Evolutionary conservation across 1,140 invertebrate genomes (phyloP).

Genomic region (Diachasma alloeum): DNA sequence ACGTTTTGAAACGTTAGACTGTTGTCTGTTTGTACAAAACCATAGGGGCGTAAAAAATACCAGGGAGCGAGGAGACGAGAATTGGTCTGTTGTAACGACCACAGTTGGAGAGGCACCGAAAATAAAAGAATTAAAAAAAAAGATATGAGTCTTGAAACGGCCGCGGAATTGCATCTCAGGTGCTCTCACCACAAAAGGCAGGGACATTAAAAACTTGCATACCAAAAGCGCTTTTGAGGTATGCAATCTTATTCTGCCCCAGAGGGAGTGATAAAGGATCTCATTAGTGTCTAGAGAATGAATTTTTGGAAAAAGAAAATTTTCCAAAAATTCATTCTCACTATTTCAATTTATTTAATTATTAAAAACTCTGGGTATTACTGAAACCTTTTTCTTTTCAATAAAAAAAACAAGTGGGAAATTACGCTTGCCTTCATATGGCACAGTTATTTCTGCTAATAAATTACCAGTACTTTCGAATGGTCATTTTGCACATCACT

Average conservation of each 20-base stretch:
- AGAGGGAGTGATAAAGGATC: background rate
- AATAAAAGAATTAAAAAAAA: background rate
- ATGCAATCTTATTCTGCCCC: background rate
- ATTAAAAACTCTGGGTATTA: too few relatives aligned
- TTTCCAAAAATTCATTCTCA: background rate
- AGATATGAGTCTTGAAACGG: background rate
- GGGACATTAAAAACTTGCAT: conserved; percentile 2
- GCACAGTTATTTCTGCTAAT: too few relatives aligned
- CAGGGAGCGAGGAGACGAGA: background rate
- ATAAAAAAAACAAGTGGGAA: too few relatives aligned
- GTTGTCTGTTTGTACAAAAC: conserved; percentile 7
- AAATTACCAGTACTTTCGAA: too few relatives aligned
- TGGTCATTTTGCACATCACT: too few relatives aligned
- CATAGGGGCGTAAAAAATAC: background rate
- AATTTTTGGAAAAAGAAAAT: background rate
- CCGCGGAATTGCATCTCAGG: background rate
- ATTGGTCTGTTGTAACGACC: conserved; percentile 5
- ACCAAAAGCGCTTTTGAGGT: background rate
- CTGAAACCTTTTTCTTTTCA: too few relatives aligned
- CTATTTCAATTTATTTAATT: too few relatives aligned
- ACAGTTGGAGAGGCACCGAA: background rate
- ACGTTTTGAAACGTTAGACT: background rate
- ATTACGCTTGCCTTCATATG: too few relatives aligned
- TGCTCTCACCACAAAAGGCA: conserved; percentile 7
- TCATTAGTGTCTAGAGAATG: too few relatives aligned